These are phyloP conservation scores for Sylvia borin DNA, from an alignment of 2,797 vertebrate species.

Conservation along the genomic window DNA sequence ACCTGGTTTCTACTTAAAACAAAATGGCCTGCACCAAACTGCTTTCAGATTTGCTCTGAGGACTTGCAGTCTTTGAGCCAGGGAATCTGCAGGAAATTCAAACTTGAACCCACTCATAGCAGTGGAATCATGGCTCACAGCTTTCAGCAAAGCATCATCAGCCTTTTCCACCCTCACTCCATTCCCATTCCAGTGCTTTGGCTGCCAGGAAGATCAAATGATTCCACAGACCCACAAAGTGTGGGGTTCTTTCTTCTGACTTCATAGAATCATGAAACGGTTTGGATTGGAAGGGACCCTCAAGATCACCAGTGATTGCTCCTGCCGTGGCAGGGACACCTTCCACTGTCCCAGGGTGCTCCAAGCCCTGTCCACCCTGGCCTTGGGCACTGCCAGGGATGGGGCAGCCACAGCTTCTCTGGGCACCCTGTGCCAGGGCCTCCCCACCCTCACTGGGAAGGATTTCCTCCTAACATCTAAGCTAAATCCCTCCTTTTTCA, in stretches of 20 bases:
- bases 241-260: not conserved
- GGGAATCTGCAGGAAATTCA: not conserved
- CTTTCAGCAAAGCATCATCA: not conserved
- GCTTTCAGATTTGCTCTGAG: slow-evolving; percentile 1
- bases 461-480: not conserved
- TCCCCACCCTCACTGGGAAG: accelerated
- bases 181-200: not conserved
- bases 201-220: not conserved
- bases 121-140: not conserved
- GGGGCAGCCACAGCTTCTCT: not conserved
- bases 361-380: not conserved
- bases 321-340: not conserved
- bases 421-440: not conserved
- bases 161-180: not conserved
- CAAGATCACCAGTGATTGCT: not conserved
- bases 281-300: not conserved
- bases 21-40: not conserved
- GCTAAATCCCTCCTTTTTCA: not conserved
- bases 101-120: not conserved
- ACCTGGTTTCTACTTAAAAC: not conserved
- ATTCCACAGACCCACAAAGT: accelerated
- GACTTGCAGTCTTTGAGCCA: not conserved
- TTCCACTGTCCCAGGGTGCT: accelerated
- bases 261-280: not conserved
- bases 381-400: not conserved